A percentile compares a stretch with the other conserved stretches of the same genome.
phyloP scores from a whole-genome alignment of 1,140 invertebrate genomes.

The Hyles euphorbiae region DNA sequence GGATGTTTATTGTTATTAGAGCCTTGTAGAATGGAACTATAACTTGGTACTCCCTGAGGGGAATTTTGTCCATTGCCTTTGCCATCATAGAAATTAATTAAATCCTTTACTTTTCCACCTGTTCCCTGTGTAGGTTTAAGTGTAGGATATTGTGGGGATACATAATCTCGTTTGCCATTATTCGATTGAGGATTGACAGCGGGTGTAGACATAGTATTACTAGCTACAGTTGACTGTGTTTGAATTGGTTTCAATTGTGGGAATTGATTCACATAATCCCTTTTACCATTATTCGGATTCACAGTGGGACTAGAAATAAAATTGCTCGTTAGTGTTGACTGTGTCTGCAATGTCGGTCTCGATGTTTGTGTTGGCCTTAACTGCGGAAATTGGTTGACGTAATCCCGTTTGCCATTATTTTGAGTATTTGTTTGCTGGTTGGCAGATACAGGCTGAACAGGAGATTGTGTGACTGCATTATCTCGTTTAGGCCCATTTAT shows the following conservation, averaged over 20 bases:
- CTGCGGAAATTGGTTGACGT: slow-evolving; percentile 40
- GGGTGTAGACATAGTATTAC: background rate
- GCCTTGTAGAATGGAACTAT: slow-evolving; percentile 51
- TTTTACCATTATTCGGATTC: slow-evolving; percentile 7
- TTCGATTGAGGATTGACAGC: slow-evolving; percentile 5
- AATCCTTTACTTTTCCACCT: slow-evolving; percentile 57
- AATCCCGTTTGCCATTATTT: slow-evolving; percentile 21
- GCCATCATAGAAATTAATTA: slow-evolving; percentile 59
- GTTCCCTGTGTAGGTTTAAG: slow-evolving; percentile 24
- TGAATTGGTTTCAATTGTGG: slow-evolving; percentile 32
- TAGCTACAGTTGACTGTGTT: background rate
- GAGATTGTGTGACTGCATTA: slow-evolving; percentile 11
- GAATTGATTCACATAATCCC: slow-evolving; percentile 37
- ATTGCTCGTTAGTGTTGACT: slow-evolving; percentile 12
- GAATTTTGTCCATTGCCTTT: slow-evolving; percentile 29
- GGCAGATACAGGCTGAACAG: background rate
- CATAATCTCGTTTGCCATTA: slow-evolving; percentile 23
- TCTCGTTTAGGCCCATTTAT: slow-evolving; percentile 29
- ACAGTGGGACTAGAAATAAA: background rate
- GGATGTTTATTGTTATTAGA: slow-evolving; percentile 24
- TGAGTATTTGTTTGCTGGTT: background rate
- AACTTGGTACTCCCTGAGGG: slow-evolving; percentile 40
- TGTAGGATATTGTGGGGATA: slow-evolving; percentile 24
- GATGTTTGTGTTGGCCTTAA: slow-evolving; percentile 19
- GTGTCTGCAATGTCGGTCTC: slow-evolving; percentile 13